Base-by-base conservation (phyloP, 2,797 vertebrate species). In the Philypnodon macrostomus region DNA sequence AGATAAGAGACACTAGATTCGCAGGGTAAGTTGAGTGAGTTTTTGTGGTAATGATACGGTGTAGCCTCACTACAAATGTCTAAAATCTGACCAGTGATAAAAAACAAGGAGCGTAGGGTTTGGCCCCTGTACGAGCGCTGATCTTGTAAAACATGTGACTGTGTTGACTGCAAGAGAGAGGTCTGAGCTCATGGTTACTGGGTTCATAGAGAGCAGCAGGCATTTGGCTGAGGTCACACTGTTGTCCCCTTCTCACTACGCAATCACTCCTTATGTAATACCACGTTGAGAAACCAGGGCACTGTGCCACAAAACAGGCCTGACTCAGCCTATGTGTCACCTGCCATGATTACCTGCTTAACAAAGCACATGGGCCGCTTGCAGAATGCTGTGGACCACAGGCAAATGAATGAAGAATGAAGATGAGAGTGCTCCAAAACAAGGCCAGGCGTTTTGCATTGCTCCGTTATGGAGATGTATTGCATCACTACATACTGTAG, bases 81-180 rank as follows among this genome's bases (percentile, higher is more conserved):
- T n/a, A n/a, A n/a, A n/a, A n/a, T n/a, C n/a, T n/a, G n/a, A n/a
- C n/a, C n/a, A n/a, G n/a, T n/a, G n/a, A n/a, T n/a, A n/a, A n/a
- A n/a, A n/a, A n/a, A n/a, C n/a, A n/a, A n/a, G n/a, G n/a, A n/a
- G n/a, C n/a, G n/a, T n/a, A n/a, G n/a, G n/a, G n/a, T n/a, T n/a
- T n/a, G n/a, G n/a, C n/a, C n/a, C n/a, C n/a, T n/a, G n/a, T n/a
- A n/a, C n/a, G n/a, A n/a, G n/a, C n/a, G n/a, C n/a, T n/a, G n/a
- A n/a, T n/a, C n/a, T n/a, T n/a, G n/a, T n/a, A n/a, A 47, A 69
- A 75, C 72, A 68, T 74, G 75, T 61, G 74, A 57, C 67, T 12
- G n/a, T n/a, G n/a, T n/a, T n/a, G n/a, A 47, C 65, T 75, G 11
- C 2, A 65, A 70, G 67, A 60, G 59, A 58, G 26, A 73, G 76